phyloP scores from a whole-genome alignment of 1,140 invertebrate genomes.

The Diabrotica virgifera region DNA sequence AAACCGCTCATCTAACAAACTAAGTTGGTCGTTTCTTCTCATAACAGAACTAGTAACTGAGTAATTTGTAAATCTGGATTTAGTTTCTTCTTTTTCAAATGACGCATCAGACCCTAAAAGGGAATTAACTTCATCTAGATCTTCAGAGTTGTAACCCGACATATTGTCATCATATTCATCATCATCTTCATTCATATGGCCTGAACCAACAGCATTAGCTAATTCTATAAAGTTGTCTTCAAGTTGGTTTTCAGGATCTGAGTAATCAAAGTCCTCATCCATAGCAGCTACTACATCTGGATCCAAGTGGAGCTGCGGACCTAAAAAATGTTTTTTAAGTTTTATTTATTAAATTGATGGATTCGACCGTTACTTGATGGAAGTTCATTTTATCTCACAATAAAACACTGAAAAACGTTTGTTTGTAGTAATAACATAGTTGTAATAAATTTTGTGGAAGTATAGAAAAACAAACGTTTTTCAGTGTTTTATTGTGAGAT shows the following conservation, averaged over 20 bases:
- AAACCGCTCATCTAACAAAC: constrained; percentile 85
- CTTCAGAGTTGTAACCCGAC: constrained; percentile 43
- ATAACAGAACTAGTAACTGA: constrained; percentile 93
- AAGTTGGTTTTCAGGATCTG: constrained; percentile 77
- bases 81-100: constrained; percentile 73
- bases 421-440: too few relatives aligned
- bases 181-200: constrained; percentile 15
- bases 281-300: constrained; percentile 90
- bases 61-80: constrained; percentile 88
- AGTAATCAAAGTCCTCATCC: constrained; percentile 88
- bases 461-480: too few relatives aligned
- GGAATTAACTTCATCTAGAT: constrained; percentile 55
- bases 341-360: too few relatives aligned
- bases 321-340: constrained; percentile 46
- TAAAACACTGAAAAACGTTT: neutral
- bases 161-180: constrained; percentile 47
- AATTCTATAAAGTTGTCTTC: constrained; percentile 89
- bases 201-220: constrained; percentile 62
- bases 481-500: too few relatives aligned
- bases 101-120: constrained; percentile 50
- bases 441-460: too few relatives aligned
- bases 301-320: constrained; percentile 80
- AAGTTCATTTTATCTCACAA: too few relatives aligned
- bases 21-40: constrained; percentile 77
- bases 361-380: too few relatives aligned